These are phyloP conservation scores for Epistrophella euchroma DNA, from an alignment of 2,888 invertebrate species.

Conservation along the genomic window DNA sequence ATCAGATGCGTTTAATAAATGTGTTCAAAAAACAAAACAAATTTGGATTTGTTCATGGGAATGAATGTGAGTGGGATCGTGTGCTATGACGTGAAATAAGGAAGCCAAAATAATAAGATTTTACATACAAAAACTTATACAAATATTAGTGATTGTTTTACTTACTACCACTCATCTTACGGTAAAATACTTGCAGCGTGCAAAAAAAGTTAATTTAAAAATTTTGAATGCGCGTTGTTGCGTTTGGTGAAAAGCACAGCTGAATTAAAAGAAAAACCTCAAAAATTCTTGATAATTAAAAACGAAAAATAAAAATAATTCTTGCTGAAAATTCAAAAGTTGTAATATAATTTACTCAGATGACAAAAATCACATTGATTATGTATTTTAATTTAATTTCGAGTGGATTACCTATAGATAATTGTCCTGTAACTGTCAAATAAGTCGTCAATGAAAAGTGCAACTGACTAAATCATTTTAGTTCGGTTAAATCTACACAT, in stretches of 20 bases:
- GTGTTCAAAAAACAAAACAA: not conserved
- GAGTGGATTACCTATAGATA: not conserved
- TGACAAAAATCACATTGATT: conserved; percentile 5
- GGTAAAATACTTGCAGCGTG: conserved; percentile 77
- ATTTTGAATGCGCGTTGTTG: conserved; percentile 49
- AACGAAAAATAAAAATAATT: conserved; percentile 14
- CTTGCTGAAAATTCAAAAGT: conserved; percentile 18
- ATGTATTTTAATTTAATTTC: not conserved
- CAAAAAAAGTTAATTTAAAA: conserved; percentile 74
- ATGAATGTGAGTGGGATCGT: not conserved
- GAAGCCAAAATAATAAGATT: not conserved
- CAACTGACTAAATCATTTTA: not conserved
- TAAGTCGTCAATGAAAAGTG: not conserved
- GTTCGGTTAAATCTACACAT: too few relatives aligned
- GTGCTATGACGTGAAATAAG: too few relatives aligned
- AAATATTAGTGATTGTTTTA: conserved; percentile 40
- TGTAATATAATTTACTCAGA: not conserved
- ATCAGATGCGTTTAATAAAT: conserved; percentile 43
- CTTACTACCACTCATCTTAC: conserved; percentile 74
- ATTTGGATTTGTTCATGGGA: not conserved
- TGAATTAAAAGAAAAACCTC: conserved; percentile 23
- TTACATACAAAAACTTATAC: not conserved
- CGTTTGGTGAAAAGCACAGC: conserved; percentile 39
- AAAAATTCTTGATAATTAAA: conserved; percentile 3
- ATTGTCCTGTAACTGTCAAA: too few relatives aligned